Evolutionary conservation across 2,113 vertebrate genomes (phyloP).

Genomic region (Globicephala melas): DNA sequence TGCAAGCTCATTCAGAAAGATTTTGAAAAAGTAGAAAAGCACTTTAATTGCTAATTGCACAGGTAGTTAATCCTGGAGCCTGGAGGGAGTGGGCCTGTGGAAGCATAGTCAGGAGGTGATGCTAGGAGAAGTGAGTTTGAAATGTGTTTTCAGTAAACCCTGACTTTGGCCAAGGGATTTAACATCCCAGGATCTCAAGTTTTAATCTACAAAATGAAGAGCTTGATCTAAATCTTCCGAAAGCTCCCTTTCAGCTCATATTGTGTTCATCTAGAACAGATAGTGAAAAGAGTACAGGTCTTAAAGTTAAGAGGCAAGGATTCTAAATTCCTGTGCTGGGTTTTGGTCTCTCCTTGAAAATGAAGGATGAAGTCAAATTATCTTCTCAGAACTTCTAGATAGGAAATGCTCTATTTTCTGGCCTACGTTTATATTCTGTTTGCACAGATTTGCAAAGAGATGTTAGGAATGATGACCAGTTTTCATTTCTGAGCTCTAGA

Average conservation of each 20-base stretch:
- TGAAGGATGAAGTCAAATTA: not conserved
- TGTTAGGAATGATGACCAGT: not conserved
- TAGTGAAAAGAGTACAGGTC: not conserved
- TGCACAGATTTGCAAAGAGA: not conserved
- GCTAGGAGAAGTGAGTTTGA: not conserved
- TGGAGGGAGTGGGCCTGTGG: not conserved
- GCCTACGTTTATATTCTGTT: not conserved
- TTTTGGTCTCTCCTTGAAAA: not conserved
- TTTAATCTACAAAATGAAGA: not conserved
- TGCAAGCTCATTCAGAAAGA: not conserved
- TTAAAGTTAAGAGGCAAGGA: not conserved
- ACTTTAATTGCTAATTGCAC: not conserved
- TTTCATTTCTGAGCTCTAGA: not conserved
- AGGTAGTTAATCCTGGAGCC: not conserved
- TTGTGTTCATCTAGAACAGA: not conserved
- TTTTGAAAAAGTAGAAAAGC: conserved; percentile 10
- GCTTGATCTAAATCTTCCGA: not conserved
- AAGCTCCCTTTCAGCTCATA: not conserved
- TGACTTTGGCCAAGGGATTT: not conserved
- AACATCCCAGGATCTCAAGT: not conserved
- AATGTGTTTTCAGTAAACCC: not conserved
- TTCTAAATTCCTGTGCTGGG: not conserved
- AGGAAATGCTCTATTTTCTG: not conserved
- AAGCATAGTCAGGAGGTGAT: not conserved
- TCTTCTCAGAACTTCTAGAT: not conserved